Base-by-base conservation (phyloP, 2,888 invertebrate species). In the Bombylius major region DNA sequence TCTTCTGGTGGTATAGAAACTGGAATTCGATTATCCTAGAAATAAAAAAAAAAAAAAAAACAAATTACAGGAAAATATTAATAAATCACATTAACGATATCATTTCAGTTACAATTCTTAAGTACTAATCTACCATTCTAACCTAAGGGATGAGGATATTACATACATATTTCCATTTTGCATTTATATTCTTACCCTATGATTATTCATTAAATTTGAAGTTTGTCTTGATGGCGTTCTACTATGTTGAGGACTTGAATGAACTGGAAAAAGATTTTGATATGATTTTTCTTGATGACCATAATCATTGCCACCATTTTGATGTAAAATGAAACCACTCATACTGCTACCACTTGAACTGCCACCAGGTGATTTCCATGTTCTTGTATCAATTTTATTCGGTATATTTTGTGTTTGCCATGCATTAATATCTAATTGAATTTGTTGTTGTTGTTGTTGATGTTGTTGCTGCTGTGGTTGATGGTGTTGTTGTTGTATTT, bases 1-100 rank as follows among this genome's bases (percentile, higher is more conserved):
- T 90, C 90, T 69, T 89, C 90, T 55, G 84, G 81, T 36, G 83
- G 84, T 48, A 84, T 82, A 61, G 69, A 63, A 12, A 61, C 57
- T 58, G 65, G 56, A 47, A 58, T 49, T 51, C 63, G 63, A 63
- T 67, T 64, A 66, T 72, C 66, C 58, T 66, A 32, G 14, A 51
- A 57, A 55, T 46, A 50, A 42, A 36, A 31, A 51, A 46, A 50
- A 23, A 50, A n/a, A n/a, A 1, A 34, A 14, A 42, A 48, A 36
- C 2, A 47, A 45, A 46, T 46, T n/a, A 34, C 13, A 47, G 36
- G 5, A 51, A 47, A 54, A 9, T 45, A 36, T 9, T 36, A 36
- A 36, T 36, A 23, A 23, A 23, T 23, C 5, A 14, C 3, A 11
- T 42, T 48, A 9, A 31, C 11, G 23, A 23, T 23, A 23, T 23